These are phyloP conservation scores for Dascyllus trimaculatus DNA, from an alignment of 2,113 vertebrate genomes.

Conservation along the genomic window DNA sequence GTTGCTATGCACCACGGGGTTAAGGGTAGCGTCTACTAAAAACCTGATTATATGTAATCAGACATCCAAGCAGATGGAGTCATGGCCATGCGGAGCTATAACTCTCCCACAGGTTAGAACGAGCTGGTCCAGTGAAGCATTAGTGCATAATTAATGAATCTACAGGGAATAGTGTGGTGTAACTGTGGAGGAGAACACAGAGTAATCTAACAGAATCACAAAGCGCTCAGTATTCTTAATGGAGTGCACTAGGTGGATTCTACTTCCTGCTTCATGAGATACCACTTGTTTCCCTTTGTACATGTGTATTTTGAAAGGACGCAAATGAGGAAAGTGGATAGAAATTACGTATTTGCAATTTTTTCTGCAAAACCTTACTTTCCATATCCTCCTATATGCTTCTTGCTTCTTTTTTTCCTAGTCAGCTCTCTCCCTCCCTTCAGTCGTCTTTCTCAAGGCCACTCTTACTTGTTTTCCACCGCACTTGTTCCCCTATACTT, in stretches of 20 bases:
- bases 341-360: neutral
- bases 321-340: neutral
- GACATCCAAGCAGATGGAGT: slow-evolving; percentile 27
- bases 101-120: slow-evolving; percentile 31
- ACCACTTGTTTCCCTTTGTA: slow-evolving; percentile 5
- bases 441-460: neutral
- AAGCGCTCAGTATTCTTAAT: slow-evolving; percentile 38
- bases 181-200: slow-evolving; percentile 34
- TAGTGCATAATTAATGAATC: slow-evolving; percentile 50
- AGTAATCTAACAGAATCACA: slow-evolving; percentile 43
- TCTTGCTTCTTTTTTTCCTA: neutral
- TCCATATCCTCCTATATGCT: no score
- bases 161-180: slow-evolving; percentile 26
- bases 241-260: slow-evolving; percentile 25
- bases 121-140: slow-evolving; percentile 39
- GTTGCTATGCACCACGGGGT: neutral
- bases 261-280: slow-evolving; percentile 14
- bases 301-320: neutral
- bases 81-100: neutral
- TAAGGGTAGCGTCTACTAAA: neutral
- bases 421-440: neutral
- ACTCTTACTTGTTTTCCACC: neutral
- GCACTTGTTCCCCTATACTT: neutral
- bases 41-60: slow-evolving; percentile 16
- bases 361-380: no score